Evolutionary conservation across 1,140 invertebrate genomes (phyloP).

Genomic region (Propsilocerus akamusi): DNA sequence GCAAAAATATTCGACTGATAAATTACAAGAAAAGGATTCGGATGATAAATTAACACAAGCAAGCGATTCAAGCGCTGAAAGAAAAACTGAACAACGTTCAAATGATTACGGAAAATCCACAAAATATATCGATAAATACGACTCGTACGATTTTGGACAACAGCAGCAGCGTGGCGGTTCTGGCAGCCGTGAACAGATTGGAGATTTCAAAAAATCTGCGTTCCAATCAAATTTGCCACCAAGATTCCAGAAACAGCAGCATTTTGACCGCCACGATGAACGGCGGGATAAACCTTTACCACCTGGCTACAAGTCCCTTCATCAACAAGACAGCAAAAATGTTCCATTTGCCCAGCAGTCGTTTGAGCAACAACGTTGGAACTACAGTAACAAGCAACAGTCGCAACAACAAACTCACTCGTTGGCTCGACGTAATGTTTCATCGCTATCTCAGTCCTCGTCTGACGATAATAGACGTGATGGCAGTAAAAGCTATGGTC

Average conservation of each 20-base stretch:
- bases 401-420: not conserved
- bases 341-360: conserved; percentile 21
- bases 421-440: not conserved
- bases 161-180: conserved; percentile 6
- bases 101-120: not conserved
- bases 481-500: conserved; percentile 5
- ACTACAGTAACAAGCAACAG: not conserved
- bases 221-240: conserved; percentile 70
- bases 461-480: conserved; percentile 5
- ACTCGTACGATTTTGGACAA: not conserved
- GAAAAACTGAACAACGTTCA: not conserved
- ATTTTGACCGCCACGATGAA: conserved; percentile 22
- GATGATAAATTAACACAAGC: not conserved
- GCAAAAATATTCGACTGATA: conserved; percentile 28
- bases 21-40: conserved; percentile 25
- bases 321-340: conserved; percentile 8
- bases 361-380: conserved; percentile 8
- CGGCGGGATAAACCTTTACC: conserved; percentile 14
- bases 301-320: conserved; percentile 10
- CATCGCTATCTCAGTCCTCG: not conserved
- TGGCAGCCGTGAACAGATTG: not conserved
- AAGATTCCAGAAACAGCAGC: conserved; percentile 62
- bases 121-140: not conserved
- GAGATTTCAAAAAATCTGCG: not conserved
- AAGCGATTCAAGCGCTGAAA: not conserved